Conservation (phyloP, 2,888 invertebrate genomes). For the Theretra japonica region DNA sequence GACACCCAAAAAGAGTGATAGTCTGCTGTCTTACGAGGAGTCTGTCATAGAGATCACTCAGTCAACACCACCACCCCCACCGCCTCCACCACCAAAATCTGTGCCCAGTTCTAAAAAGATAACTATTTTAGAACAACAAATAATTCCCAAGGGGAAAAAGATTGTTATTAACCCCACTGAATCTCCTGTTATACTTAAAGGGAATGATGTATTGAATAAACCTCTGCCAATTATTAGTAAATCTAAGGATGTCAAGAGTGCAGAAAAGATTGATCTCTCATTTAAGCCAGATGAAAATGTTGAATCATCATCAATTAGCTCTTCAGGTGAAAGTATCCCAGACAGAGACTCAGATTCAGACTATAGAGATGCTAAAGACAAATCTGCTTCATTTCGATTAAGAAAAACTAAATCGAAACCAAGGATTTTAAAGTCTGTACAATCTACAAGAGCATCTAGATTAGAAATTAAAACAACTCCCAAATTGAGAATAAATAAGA, state of each 20-base stretch:
- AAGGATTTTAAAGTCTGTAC: conserved; percentile 66
- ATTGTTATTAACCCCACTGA: conserved; percentile 69
- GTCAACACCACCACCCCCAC: conserved; percentile 59
- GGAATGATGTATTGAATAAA: conserved; percentile 73
- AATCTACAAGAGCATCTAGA: conserved; percentile 57
- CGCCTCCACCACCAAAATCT: conserved; percentile 64
- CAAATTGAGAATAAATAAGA: conserved; percentile 65
- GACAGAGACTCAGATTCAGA: conserved; percentile 87
- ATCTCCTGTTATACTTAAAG: conserved; percentile 67
- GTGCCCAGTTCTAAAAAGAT: conserved; percentile 77
- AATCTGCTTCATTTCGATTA: conserved; percentile 60
- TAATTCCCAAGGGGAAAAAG: conserved; percentile 81
- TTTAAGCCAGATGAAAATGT: conserved; percentile 78
- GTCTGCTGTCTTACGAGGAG: conserved; percentile 67
- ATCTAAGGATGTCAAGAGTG: conserved; percentile 58
- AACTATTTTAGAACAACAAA: conserved; percentile 78
- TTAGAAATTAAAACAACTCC: conserved; percentile 64
- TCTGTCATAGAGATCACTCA: conserved; percentile 77
- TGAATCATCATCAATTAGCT: conserved; percentile 78
- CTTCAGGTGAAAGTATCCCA: conserved; percentile 83
- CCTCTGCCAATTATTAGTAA: conserved; percentile 64
- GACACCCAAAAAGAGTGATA: conserved; percentile 65
- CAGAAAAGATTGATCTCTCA: conserved; percentile 56
- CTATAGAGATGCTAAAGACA: conserved; percentile 80
- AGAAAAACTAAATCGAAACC: conserved; percentile 71